These are phyloP conservation scores for Diorhabda elongata DNA, from an alignment of 1,140 invertebrate species.

Conservation along the genomic window DNA sequence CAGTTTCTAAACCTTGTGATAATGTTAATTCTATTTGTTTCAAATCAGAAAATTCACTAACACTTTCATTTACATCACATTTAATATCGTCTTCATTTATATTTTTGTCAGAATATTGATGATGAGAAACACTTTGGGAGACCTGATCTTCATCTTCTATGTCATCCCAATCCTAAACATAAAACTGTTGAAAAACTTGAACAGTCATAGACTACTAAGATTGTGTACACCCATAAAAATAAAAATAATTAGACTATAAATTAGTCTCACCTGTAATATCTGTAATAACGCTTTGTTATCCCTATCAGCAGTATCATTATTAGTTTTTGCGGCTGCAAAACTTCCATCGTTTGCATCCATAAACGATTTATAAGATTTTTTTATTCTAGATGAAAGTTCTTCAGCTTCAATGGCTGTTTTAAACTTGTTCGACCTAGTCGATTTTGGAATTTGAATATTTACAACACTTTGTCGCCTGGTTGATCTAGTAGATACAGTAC, in stretches of 20 bases:
- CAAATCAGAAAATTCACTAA: too few species aligned
- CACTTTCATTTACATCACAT: too few species aligned
- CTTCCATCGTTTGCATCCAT: not conserved
- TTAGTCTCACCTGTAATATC: slow-evolving; percentile 15
- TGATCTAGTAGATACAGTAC: slow-evolving; percentile 33
- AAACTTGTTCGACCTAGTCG: slow-evolving; percentile 19
- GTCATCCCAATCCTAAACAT: slow-evolving; percentile 26
- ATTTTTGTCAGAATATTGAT: too few species aligned
- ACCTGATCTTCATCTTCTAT: slow-evolving; percentile 14
- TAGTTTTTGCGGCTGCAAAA: not conserved
- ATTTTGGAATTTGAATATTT: slow-evolving; percentile 30
- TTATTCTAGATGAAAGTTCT: slow-evolving; percentile 3
- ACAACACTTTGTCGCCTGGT: slow-evolving; percentile 30
- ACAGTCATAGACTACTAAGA: too few species aligned
- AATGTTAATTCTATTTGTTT: not conserved
- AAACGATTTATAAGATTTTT: slow-evolving; percentile 5
- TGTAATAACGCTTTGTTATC: slow-evolving; percentile 24
- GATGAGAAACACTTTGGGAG: too few species aligned
- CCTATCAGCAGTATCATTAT: not conserved
- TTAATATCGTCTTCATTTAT: too few species aligned
- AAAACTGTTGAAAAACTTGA: too few species aligned
- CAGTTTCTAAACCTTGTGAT: not conserved
- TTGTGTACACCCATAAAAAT: too few species aligned
- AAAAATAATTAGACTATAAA: too few species aligned
- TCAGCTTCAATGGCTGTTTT: not conserved